Conservation (phyloP, 2,888 invertebrate genomes). For the Scaptomyza tumidula region DNA sequence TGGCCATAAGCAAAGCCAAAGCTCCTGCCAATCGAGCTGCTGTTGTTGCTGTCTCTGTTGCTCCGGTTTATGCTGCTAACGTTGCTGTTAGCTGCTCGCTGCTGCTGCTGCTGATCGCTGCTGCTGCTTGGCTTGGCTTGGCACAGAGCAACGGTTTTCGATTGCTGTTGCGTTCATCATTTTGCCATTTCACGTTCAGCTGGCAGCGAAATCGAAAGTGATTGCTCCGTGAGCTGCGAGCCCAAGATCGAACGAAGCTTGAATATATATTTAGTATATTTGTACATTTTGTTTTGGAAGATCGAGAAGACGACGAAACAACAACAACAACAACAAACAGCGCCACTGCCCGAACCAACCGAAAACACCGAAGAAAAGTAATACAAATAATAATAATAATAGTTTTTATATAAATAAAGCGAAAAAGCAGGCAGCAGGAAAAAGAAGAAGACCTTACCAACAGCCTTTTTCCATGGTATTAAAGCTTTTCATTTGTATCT, state of each 20-base stretch:
- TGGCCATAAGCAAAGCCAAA: conserved; percentile 67
- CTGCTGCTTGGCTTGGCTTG: conserved; percentile 16
- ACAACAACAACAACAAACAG: conserved; percentile 10
- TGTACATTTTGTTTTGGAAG: conserved; percentile 21
- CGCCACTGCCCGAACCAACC: background rate
- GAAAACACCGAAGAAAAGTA: conserved; percentile 8
- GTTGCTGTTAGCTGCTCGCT: conserved; percentile 16
- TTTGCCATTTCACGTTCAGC: conserved; percentile 83
- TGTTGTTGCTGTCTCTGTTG: conserved; percentile 25
- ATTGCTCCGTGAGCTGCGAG: conserved; percentile 79
- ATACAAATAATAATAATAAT: conserved; percentile 8
- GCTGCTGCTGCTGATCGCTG: conserved; percentile 24
- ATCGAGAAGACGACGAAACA: conserved; percentile 22
- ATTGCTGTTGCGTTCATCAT: conserved; percentile 81
- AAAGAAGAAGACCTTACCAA: conserved; percentile 19
- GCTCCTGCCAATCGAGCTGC: conserved; percentile 52
- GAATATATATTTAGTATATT: conserved; percentile 6
- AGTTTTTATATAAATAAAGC: background rate
- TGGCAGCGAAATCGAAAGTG: conserved; percentile 84
- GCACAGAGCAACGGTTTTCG: conserved; percentile 74
- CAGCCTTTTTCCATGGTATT: conserved; percentile 40
- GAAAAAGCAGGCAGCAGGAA: conserved; percentile 1
- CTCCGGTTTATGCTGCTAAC: conserved; percentile 37
- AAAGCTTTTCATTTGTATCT: conserved; percentile 6
- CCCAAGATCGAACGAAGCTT: conserved; percentile 45